Percentiles rank a stretch among this genome's conserved stretches.
Conservation (phyloP, 2,797 vertebrate genomes). For the Poeciliopsis turneri region DNA sequence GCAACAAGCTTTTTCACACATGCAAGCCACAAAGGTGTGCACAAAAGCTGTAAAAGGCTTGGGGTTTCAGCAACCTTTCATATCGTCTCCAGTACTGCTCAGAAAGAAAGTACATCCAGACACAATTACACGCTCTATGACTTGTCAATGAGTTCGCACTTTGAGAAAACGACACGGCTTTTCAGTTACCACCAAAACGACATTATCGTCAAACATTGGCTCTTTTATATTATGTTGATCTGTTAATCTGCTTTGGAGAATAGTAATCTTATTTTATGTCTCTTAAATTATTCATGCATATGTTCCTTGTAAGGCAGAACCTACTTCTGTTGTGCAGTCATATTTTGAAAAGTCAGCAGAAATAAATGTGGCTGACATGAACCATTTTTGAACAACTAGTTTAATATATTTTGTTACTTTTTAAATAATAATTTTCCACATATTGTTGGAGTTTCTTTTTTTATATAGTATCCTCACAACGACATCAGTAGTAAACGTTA, state of each 20-base stretch:
- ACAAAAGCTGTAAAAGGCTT: conserved; percentile 65
- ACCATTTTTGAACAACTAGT: background rate
- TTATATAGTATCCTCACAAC: background rate
- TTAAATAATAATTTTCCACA: background rate
- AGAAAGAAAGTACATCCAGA: background rate
- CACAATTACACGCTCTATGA: background rate
- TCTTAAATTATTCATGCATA: background rate
- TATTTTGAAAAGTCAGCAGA: background rate
- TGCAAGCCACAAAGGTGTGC: conserved; percentile 33
- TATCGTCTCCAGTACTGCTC: background rate
- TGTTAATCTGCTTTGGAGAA: background rate
- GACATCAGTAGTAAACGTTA: background rate
- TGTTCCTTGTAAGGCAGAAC: background rate
- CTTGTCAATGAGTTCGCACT: background rate
- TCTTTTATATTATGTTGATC: background rate
- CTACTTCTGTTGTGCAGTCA: background rate
- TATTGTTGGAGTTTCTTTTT: background rate
- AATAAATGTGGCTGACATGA: background rate
- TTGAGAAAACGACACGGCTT: background rate
- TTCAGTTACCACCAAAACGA: background rate
- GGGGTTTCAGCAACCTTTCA: conserved; percentile 17
- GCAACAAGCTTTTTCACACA: conserved; percentile 41
- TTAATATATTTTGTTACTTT: background rate
- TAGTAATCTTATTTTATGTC: background rate
- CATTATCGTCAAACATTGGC: background rate